Percentiles rank a stretch among this genome's conserved stretches.
Conservation (phyloP, 2,888 invertebrate genomes). For the Terebella lapidaria region DNA sequence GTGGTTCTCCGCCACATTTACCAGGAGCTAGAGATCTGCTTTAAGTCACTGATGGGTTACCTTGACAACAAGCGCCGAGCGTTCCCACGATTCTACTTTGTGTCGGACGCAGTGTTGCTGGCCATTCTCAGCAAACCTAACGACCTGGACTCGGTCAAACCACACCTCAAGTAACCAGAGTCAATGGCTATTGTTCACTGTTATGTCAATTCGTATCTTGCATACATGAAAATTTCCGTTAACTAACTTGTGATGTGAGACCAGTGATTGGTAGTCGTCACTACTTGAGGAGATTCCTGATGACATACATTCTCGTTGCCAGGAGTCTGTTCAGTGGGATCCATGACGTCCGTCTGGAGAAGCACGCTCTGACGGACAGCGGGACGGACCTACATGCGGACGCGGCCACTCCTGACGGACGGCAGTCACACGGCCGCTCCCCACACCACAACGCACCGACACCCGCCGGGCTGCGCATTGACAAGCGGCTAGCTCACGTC, state of each 20-base stretch:
- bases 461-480: constrained; percentile 38
- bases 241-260: neutral
- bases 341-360: constrained; percentile 43
- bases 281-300: neutral
- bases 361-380: constrained; percentile 15
- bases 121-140: constrained; percentile 47
- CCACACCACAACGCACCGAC: constrained; percentile 23
- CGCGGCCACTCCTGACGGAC: neutral
- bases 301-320: constrained; percentile 5
- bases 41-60: constrained; percentile 49
- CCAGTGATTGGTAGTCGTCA: neutral
- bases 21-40: constrained; percentile 52
- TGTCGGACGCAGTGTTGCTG: constrained; percentile 48
- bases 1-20: constrained; percentile 50
- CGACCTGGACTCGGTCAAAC: constrained; percentile 48
- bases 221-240: neutral
- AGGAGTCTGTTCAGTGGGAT: constrained; percentile 47
- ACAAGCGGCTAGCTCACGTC: constrained; percentile 43
- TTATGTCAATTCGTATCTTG: neutral
- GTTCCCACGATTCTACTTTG: constrained; percentile 52
- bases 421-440: constrained; percentile 26
- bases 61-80: constrained; percentile 48
- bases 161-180: constrained; percentile 44
- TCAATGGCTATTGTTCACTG: neutral
- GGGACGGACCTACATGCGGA: constrained; percentile 8